These are phyloP conservation scores for Lithophane ornitopus DNA, from an alignment of 2,888 invertebrate species.

Conservation along the genomic window DNA sequence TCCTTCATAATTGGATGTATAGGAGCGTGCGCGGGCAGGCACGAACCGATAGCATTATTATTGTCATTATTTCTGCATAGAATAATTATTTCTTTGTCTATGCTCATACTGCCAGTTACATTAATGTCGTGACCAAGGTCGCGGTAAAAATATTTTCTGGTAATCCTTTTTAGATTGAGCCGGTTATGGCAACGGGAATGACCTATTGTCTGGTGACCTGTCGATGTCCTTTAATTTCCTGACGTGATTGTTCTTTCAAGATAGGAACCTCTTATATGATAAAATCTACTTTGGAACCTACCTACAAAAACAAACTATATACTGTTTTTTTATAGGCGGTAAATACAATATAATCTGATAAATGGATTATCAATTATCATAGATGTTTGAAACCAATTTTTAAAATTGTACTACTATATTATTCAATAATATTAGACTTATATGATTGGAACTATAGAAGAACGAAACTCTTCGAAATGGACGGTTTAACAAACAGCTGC, in stretches of 20 bases:
- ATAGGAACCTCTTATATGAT: not conserved
- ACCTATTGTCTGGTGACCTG: slow-evolving; percentile 49
- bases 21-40: slow-evolving; percentile 58
- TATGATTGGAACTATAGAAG: not conserved
- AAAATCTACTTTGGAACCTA: not conserved
- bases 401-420: not conserved
- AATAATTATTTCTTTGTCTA: slow-evolving; percentile 34
- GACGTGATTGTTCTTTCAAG: not conserved
- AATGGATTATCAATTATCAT: too few relatives aligned
- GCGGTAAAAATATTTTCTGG: slow-evolving; percentile 26
- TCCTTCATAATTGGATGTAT: slow-evolving; percentile 66
- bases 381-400: not conserved
- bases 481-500: slow-evolving; percentile 30
- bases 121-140: slow-evolving; percentile 47
- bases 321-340: not conserved
- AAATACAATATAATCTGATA: not conserved
- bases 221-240: slow-evolving; percentile 33
- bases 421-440: slow-evolving; percentile 15
- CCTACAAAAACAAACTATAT: not conserved
- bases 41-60: slow-evolving; percentile 52
- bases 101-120: slow-evolving; percentile 28
- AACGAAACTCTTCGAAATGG: not conserved
- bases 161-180: slow-evolving; percentile 34
- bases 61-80: slow-evolving; percentile 52
- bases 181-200: slow-evolving; percentile 40